phyloP scores from a whole-genome alignment of 2,888 invertebrate species.

The Iphiclides podalirius region DNA sequence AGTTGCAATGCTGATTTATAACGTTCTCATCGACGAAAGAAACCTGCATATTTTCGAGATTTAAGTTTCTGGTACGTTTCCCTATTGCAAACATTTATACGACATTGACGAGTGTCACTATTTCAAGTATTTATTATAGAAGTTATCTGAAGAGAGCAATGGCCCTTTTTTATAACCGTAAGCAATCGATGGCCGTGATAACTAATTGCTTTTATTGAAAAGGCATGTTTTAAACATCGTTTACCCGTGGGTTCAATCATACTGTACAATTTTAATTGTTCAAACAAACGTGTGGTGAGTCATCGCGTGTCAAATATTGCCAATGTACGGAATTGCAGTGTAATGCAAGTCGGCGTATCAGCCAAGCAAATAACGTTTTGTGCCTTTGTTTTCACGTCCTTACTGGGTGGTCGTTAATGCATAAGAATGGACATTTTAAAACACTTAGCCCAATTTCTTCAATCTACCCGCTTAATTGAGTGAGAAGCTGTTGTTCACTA shows the following conservation, averaged over 20 bases:
- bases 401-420: no score
- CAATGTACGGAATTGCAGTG: slow-evolving; percentile 16
- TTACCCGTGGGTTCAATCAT: not conserved
- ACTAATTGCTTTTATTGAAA: not conserved
- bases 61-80: no score
- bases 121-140: not conserved
- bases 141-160: no score
- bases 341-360: slow-evolving; percentile 22
- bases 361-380: slow-evolving; percentile 28
- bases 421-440: no score
- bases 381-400: slow-evolving; percentile 22
- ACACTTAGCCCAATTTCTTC: no score
- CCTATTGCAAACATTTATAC: no score
- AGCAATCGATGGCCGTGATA: not conserved
- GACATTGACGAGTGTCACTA: not conserved
- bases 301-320: slow-evolving; percentile 27
- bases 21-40: no score
- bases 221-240: not conserved
- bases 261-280: slow-evolving; percentile 8
- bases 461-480: no score
- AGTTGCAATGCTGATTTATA: no score
- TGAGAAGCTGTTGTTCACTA: no score
- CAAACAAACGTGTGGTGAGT: slow-evolving; percentile 28
- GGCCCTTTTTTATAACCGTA: no score
- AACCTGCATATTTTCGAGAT: no score